phyloP scores from a whole-genome alignment of 2,888 invertebrate genomes.

The Cinara cedri region DNA sequence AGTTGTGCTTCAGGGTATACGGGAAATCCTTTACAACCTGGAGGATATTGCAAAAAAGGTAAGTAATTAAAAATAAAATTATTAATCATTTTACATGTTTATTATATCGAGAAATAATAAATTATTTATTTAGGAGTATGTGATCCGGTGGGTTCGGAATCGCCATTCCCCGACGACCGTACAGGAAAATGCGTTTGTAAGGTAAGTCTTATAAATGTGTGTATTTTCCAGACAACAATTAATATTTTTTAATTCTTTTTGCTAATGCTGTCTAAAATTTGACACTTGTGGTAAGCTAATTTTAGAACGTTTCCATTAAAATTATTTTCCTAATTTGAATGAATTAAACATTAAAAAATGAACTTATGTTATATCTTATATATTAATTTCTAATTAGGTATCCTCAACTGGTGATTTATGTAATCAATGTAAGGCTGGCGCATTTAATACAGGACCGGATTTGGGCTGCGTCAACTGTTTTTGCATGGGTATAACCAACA shows the following conservation, averaged over 20 bases:
- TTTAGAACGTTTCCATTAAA: neutral
- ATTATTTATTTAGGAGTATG: constrained; percentile 66
- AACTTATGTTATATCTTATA: neutral
- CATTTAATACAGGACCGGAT: constrained; percentile 80
- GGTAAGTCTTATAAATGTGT: constrained; percentile 64
- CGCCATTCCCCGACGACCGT: constrained; percentile 65
- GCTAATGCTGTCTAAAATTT: constrained; percentile 41
- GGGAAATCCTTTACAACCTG: constrained; percentile 79
- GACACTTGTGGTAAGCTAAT: constrained; percentile 48
- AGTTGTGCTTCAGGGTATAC: constrained; percentile 78
- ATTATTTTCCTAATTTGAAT: neutral
- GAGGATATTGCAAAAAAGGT: constrained; percentile 74
- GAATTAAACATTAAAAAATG: neutral
- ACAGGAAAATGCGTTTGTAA: constrained; percentile 74
- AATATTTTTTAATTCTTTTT: constrained; percentile 44
- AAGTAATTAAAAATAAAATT: constrained; percentile 21
- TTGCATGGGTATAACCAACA: constrained; percentile 87
- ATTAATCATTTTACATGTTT: no score
- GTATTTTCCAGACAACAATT: constrained; percentile 17
- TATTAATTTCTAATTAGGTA: constrained; percentile 63
- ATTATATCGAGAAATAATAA: neutral
- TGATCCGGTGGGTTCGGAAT: constrained; percentile 76
- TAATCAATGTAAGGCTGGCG: constrained; percentile 81
- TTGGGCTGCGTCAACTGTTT: constrained; percentile 94
- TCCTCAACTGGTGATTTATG: constrained; percentile 81